These are phyloP conservation scores for Myrmecophaga tridactyla DNA, from an alignment of 2,113 vertebrate genomes.

Conservation along the genomic window DNA sequence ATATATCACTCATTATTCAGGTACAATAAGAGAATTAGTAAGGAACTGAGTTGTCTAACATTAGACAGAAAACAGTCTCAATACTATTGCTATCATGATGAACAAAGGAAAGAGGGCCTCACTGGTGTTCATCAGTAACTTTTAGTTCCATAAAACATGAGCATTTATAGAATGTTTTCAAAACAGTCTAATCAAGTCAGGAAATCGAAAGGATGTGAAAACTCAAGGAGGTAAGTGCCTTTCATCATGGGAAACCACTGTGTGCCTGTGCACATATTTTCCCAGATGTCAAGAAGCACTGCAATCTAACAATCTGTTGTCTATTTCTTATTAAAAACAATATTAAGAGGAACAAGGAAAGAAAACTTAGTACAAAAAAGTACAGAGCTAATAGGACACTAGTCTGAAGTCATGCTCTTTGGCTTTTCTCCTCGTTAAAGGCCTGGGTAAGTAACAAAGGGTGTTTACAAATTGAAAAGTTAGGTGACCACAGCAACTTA, in stretches of 20 bases:
- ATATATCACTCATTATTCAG: conserved; percentile 42
- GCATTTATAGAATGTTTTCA: conserved; percentile 24
- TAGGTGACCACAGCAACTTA: conserved; percentile 8
- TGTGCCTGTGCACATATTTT: background rate
- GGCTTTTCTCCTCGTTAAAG: background rate
- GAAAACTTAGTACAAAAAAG: background rate
- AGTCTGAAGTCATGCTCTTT: background rate
- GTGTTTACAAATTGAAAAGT: background rate
- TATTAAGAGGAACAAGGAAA: conserved; percentile 16
- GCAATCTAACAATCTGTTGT: background rate
- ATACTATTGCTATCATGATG: background rate
- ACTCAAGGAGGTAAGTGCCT: conserved; percentile 10
- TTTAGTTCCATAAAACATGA: conserved; percentile 40
- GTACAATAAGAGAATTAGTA: conserved; percentile 7
- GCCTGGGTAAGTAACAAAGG: background rate
- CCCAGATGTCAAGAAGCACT: conserved; percentile 15
- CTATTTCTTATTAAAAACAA: conserved; percentile 46
- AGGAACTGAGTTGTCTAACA: conserved; percentile 6
- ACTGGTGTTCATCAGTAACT: background rate
- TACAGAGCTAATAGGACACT: background rate
- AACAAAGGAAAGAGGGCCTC: background rate
- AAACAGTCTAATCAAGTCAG: background rate
- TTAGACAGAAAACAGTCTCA: background rate
- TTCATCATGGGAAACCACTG: background rate
- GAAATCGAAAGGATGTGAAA: conserved; percentile 53